phyloP scores from a whole-genome alignment of 2,888 invertebrate genomes.

The Heliconius charithonia region DNA sequence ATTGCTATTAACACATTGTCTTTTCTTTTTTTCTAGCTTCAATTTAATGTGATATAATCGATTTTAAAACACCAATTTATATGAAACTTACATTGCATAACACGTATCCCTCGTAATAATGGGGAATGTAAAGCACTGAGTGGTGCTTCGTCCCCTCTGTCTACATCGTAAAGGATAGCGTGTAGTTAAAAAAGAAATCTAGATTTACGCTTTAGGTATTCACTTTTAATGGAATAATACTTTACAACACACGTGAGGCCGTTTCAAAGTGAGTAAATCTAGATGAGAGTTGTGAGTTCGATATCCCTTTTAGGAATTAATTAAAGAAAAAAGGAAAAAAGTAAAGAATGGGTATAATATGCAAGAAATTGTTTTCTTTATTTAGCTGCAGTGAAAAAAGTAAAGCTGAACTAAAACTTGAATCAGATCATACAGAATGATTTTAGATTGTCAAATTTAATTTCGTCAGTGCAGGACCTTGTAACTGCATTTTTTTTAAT shows the following conservation, averaged over 20 bases:
- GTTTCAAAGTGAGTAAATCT: background rate
- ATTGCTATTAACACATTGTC: too few relatives aligned
- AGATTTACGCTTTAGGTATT: slow-evolving; percentile 14
- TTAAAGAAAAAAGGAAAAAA: too few relatives aligned
- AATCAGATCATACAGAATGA: too few relatives aligned
- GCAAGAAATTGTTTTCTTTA: too few relatives aligned
- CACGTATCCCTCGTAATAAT: slow-evolving; percentile 8
- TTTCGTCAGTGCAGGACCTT: too few relatives aligned
- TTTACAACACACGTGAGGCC: background rate
- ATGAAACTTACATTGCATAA: background rate
- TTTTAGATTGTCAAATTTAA: too few relatives aligned
- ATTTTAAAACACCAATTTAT: background rate
- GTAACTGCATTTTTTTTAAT: too few relatives aligned
- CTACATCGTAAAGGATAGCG: slow-evolving; percentile 22
- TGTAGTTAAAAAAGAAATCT: slow-evolving; percentile 17
- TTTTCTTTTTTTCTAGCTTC: background rate
- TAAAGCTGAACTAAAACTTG: too few relatives aligned
- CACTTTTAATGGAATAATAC: slow-evolving; percentile 14
- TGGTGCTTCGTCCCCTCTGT: slow-evolving; percentile 27
- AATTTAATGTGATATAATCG: background rate
- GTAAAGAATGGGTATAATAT: too few relatives aligned
- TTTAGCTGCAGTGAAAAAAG: too few relatives aligned
- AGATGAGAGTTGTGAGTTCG: background rate
- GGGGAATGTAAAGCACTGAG: slow-evolving; percentile 16
- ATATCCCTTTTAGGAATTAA: background rate